Base-by-base conservation (phyloP, 2,888 invertebrate genomes). In the Strigamia transsilvanica region DNA sequence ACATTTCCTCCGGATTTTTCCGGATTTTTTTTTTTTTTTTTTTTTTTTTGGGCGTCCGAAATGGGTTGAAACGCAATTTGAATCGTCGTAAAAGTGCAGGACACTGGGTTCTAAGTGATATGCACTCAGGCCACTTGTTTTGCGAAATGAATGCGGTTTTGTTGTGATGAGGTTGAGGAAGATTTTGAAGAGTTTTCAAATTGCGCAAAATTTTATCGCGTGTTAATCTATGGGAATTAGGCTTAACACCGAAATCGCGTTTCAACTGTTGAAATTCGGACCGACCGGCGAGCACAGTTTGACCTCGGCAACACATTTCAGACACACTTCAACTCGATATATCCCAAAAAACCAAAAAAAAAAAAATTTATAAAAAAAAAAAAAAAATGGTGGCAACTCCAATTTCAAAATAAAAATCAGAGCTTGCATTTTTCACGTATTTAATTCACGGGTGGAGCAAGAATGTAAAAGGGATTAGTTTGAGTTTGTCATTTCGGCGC, bases 211-310 rank as follows among this genome's bases (percentile, higher is more conserved):
- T 46, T 38, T 46, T 46, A 46, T 46, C 46, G 46, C 46, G n/a
- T 46, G 46, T 46, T 46, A 46, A 46, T 46, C 46, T 46, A 46
- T n/a, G 46, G 46, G 46, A 46, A 46, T 46, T 46, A 46, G 46
- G 46, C 46, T n/a, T 46, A 46, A 46, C 5, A 46, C 46, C 15
- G 3, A 5, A 10, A 12, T 12, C 46, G 13, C 46, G 46, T 46
- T 46, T 13, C 46, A 4, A n/a, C 12, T 12, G 46, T 13, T 46
- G 46, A 13, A 46, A 46, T n/a, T n/a, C 10, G 38, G 38, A 38
- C 27, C 27, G 27, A 27, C 27, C 27, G 27, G 27, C 27, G 27
- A 27, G 27, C 27, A 38, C 38, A 38, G 10, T 38, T 38, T 38
- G 38, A 38, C 38, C 38, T 38, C 38, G 38, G 0, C 38, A 38